A percentile compares a stretch with the other conserved stretches of the same genome.
Evolutionary conservation across 2,797 vertebrate genomes (phyloP).

Genomic region (Mus minutoides): DNA sequence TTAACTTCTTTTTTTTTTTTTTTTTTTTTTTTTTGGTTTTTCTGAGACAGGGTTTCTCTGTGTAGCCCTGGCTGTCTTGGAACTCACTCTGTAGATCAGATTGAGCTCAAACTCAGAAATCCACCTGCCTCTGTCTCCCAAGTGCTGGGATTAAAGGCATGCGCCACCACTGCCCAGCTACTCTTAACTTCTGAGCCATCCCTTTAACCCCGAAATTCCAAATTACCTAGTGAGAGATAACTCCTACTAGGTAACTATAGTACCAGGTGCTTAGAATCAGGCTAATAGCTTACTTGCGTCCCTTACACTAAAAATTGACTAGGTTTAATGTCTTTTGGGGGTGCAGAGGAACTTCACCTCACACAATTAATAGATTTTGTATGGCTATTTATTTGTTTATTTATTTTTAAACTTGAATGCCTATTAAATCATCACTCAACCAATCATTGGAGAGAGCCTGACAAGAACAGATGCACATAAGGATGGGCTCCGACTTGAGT

Average conservation of each 20-base stretch:
- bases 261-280: neutral
- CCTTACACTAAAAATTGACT: neutral
- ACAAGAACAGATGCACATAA: neutral
- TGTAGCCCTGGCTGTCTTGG: no score
- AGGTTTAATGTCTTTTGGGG: neutral
- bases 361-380: neutral
- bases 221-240: neutral
- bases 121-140: no score
- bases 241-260: neutral
- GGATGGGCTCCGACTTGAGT: neutral
- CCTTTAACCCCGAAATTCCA: neutral
- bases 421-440: neutral
- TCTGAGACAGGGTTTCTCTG: no score
- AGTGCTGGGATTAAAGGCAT: no score
- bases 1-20: no score
- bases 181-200: neutral
- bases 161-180: no score
- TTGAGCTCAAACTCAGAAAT: no score
- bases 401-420: slow-evolving; percentile 12
- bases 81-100: no score
- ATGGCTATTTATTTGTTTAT: neutral
- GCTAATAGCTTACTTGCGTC: neutral
- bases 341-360: neutral
- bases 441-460: neutral
- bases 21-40: no score